Percentiles rank a stretch among this genome's conserved stretches.
These are phyloP conservation scores for Teleogryllus occipitalis DNA, from an alignment of 1,140 invertebrate genomes.

Conservation along the genomic window DNA sequence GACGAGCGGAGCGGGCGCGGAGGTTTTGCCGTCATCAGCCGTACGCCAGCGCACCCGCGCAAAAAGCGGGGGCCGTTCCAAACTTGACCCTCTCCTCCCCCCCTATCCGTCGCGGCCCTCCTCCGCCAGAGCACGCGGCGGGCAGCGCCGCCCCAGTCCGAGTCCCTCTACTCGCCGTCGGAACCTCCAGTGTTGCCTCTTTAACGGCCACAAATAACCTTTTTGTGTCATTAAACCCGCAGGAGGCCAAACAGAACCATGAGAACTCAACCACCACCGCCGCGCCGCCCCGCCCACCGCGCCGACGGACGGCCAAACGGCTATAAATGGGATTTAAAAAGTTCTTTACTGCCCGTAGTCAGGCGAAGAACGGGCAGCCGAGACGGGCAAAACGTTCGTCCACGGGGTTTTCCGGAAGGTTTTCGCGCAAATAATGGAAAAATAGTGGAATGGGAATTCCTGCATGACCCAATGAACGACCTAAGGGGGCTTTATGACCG, in stretches of 20 bases:
- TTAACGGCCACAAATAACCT: conserved; percentile 4
- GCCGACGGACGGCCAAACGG: neutral
- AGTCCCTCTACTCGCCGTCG: neutral
- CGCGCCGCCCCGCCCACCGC: too few relatives aligned
- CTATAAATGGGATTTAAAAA: conserved; percentile 6
- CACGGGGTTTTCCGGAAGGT: neutral
- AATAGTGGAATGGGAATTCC: neutral
- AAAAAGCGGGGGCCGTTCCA: neutral
- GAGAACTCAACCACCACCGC: neutral
- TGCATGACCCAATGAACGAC: neutral
- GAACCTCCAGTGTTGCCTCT: neutral
- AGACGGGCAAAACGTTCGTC: neutral
- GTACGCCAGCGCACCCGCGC: too few relatives aligned
- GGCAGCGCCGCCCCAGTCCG: neutral
- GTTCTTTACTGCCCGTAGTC: neutral
- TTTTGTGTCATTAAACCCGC: neutral
- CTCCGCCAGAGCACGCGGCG: neutral
- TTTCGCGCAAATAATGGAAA: neutral
- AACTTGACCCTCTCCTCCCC: neutral
- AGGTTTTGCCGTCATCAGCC: neutral
- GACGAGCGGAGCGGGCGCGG: neutral
- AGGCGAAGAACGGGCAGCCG: neutral
- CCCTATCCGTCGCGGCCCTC: neutral
- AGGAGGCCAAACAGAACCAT: neutral
- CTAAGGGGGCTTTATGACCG: neutral